These are phyloP conservation scores for Rhinichthys osculus DNA, from an alignment of 2,797 vertebrate genomes.

Conservation along the genomic window DNA sequence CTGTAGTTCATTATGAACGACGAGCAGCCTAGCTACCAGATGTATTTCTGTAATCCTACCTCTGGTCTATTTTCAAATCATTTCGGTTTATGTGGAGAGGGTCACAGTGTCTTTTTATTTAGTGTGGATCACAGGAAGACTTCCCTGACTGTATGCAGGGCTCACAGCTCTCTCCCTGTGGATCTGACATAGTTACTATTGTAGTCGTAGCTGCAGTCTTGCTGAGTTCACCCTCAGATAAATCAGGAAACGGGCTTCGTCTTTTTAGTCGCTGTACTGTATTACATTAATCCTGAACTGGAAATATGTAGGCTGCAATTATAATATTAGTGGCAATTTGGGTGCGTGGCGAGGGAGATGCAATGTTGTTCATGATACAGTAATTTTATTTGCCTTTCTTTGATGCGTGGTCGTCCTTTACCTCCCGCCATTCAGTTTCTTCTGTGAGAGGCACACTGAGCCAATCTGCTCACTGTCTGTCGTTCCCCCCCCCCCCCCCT, in stretches of 20 bases:
- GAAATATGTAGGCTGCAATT: background rate
- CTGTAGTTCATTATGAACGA: background rate
- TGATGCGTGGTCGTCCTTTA: conserved; percentile 43
- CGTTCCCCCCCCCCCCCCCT: background rate
- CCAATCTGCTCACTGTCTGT: conserved; percentile 37
- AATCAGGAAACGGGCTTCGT: conserved; percentile 18
- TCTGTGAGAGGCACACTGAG: conserved; percentile 24
- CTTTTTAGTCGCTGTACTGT: conserved; percentile 14
- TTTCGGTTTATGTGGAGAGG: background rate
- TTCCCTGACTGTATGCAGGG: conserved; percentile 43
- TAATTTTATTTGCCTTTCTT: conserved; percentile 29
- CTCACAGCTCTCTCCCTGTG: conserved; percentile 51
- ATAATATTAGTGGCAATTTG: conserved; percentile 8
- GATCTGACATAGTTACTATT: conserved; percentile 62
- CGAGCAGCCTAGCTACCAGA: conserved; percentile 9
- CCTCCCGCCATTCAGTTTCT: conserved; percentile 20
- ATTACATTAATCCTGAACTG: conserved; percentile 17
- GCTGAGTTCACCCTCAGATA: conserved; percentile 44
- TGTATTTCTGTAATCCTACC: conserved; percentile 34
- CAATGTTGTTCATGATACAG: background rate
- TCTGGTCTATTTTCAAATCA: conserved; percentile 3
- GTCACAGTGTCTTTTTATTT: conserved; percentile 34
- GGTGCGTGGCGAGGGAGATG: background rate
- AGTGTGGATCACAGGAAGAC: conserved; percentile 41
- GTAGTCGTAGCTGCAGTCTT: conserved; percentile 51